Percentiles rank a stretch among this genome's conserved stretches.
Evolutionary conservation across 1,140 invertebrate species (phyloP).

Genomic region (Drosophila kurseongensis): DNA sequence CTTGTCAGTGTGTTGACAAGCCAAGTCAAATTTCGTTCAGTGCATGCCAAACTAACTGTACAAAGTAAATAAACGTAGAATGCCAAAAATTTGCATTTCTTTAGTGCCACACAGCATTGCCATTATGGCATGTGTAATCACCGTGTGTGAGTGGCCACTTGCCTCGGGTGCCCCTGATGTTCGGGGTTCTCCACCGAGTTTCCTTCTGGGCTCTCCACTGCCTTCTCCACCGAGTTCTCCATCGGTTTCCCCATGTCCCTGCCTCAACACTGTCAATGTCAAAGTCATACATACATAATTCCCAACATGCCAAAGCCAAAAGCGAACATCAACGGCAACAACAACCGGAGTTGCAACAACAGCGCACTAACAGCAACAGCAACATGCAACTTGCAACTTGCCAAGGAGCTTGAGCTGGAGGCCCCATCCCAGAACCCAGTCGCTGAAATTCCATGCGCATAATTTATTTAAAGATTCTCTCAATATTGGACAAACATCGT

Average conservation of each 20-base stretch:
- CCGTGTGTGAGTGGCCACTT: constrained; percentile 20
- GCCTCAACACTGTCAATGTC: constrained; percentile 71
- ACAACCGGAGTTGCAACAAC: constrained; percentile 21
- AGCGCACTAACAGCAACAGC: constrained; percentile 22
- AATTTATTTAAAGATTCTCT: constrained; percentile 79
- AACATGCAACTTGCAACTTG: constrained; percentile 30
- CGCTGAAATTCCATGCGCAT: constrained; percentile 75
- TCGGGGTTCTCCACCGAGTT: background rate
- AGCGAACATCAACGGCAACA: constrained; percentile 49
- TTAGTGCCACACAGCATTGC: constrained; percentile 17
- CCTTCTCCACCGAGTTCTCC: background rate
- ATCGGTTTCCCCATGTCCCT: constrained; percentile 17
- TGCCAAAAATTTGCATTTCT: constrained; percentile 57
- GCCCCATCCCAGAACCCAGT: constrained; percentile 6
- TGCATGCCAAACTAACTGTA: constrained; percentile 60
- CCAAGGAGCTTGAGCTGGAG: constrained; percentile 16
- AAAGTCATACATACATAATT: constrained; percentile 78
- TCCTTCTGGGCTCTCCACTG: background rate
- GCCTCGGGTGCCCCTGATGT: background rate
- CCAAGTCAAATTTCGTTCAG: constrained; percentile 45
- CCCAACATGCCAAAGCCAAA: constrained; percentile 70
- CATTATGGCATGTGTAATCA: constrained; percentile 54
- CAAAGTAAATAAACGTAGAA: constrained; percentile 76
- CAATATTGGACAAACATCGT: constrained; percentile 79
- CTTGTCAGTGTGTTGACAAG: constrained; percentile 45